phyloP scores from a whole-genome alignment of 2,888 invertebrate species.

The Trachelus troglodyta region DNA sequence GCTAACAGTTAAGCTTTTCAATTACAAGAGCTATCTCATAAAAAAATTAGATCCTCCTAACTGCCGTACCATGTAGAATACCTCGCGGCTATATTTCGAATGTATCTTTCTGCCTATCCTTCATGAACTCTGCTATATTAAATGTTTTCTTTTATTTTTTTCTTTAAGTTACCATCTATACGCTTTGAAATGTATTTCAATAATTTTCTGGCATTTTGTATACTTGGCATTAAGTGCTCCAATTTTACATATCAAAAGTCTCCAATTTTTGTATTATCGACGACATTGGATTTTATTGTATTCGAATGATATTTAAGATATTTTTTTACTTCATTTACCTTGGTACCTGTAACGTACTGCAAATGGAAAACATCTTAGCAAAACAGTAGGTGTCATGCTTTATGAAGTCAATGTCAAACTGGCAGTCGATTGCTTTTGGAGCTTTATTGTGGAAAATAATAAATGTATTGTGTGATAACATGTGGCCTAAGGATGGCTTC shows the following conservation, averaged over 20 bases:
- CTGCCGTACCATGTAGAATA: conserved; percentile 16
- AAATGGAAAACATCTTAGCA: background rate
- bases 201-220: background rate
- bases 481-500: background rate
- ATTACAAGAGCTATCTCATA: background rate
- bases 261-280: conserved; percentile 30
- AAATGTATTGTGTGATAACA: background rate
- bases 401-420: conserved; percentile 38
- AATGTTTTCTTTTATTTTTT: background rate
- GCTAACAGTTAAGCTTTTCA: background rate
- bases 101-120: background rate
- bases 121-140: background rate
- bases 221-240: background rate
- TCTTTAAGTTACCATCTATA: background rate
- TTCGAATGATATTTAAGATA: background rate
- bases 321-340: background rate
- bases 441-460: background rate
- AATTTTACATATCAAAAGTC: conserved; percentile 23
- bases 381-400: background rate
- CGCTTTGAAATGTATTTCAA: background rate
- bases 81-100: conserved; percentile 13
- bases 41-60: conserved; percentile 5
- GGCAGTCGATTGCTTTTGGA: conserved; percentile 26
- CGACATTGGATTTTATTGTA: background rate
- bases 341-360: background rate